phyloP scores from a whole-genome alignment of 1,140 invertebrate species.

The Anadara kagoshimensis region DNA sequence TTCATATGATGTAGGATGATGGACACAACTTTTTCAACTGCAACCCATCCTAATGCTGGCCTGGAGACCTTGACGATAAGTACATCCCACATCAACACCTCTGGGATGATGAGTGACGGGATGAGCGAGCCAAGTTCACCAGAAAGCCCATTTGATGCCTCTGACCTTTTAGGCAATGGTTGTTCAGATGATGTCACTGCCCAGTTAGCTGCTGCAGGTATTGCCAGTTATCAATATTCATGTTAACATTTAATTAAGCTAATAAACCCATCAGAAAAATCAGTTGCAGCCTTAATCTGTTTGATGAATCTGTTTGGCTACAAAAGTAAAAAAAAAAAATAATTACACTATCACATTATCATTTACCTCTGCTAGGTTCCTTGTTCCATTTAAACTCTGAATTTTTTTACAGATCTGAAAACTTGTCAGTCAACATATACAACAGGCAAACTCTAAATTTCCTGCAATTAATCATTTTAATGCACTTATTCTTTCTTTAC shows the following conservation, averaged over 20 bases:
- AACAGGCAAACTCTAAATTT: too few relatives aligned
- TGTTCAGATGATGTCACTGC: slow-evolving; percentile 92
- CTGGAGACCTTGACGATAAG: slow-evolving; percentile 11
- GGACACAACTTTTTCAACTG: slow-evolving; percentile 1
- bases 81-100: background rate
- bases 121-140: slow-evolving; percentile 73
- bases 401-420: too few relatives aligned
- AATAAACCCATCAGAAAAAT: background rate
- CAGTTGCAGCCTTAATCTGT: too few relatives aligned
- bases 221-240: background rate
- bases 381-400: too few relatives aligned
- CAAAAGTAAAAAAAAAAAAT: too few relatives aligned
- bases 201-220: slow-evolving; percentile 93
- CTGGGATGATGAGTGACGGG: slow-evolving; percentile 59
- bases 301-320: too few relatives aligned
- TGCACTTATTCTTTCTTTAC: too few relatives aligned
- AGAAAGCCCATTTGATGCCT: slow-evolving; percentile 75
- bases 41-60: background rate
- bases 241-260: background rate
- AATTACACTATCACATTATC: too few relatives aligned
- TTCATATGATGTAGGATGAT: background rate
- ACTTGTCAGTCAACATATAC: too few relatives aligned
- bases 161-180: slow-evolving; percentile 72
- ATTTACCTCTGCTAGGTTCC: too few relatives aligned
- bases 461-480: too few relatives aligned